Conservation (phyloP, 2,113 vertebrate species). For the Hemicordylus capensis region DNA sequence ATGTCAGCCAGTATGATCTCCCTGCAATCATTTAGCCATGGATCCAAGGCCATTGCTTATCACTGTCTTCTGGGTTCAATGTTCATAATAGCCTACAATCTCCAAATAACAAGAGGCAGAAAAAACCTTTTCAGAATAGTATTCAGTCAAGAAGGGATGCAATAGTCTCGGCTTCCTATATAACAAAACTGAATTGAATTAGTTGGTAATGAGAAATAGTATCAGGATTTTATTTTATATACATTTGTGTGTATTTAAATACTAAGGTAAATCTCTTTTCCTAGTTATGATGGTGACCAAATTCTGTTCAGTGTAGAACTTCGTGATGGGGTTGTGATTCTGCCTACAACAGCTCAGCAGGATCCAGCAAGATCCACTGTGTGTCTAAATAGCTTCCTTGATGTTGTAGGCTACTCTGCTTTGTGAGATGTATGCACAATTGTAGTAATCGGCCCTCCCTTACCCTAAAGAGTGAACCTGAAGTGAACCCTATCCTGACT, state of each 20-base stretch:
- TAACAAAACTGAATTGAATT: constrained; percentile 24
- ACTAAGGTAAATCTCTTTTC: constrained; percentile 8
- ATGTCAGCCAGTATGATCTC: not conserved
- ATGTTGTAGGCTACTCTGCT: not conserved
- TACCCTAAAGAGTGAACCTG: no score
- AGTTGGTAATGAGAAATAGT: constrained; percentile 15
- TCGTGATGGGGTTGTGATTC: not conserved
- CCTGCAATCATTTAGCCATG: not conserved
- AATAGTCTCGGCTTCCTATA: constrained; percentile 4
- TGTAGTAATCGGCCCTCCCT: no score
- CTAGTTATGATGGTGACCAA: constrained; percentile 42
- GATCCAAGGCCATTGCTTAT: not conserved
- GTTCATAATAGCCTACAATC: not conserved
- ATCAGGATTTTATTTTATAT: constrained; percentile 34
- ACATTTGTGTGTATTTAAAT: constrained; percentile 18
- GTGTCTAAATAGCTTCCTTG: no score
- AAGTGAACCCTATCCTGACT: no score
- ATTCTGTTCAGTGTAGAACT: not conserved
- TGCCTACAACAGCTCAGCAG: not conserved
- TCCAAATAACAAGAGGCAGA: not conserved
- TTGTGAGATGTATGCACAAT: not conserved
- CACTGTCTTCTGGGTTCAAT: not conserved
- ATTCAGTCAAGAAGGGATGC: not conserved
- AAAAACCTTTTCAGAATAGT: not conserved
- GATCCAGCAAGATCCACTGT: not conserved